Base-by-base conservation (phyloP, 1,140 invertebrate genomes). In the Leptinotarsa undecemlineata region DNA sequence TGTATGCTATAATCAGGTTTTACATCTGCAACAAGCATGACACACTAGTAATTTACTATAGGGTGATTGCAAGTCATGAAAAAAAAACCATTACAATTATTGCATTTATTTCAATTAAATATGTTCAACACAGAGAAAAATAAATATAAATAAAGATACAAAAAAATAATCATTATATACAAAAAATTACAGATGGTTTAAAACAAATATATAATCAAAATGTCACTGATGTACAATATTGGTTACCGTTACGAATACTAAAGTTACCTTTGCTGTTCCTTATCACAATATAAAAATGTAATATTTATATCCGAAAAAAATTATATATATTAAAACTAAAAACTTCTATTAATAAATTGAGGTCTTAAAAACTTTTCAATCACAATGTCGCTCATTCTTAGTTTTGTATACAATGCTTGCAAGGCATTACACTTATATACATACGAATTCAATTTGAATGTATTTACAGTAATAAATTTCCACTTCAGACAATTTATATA, bases 361-460 rank as follows among this genome's bases (percentile, higher is more conserved):
- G 51, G 51, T 57, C 33, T 67, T 67, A 67, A 67, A 67, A 67
- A 67, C 11, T 67, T 17, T 67, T 26, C 64, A 20, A 67, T 67
- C 64, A 67, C 64, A 67, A 33, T 33, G 11, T 67, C 26, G 64
- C 64, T 67, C 4, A 67, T 67, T 26, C 33, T 67, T 67, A 67
- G n/a, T 42, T 67, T 67, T 26, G 64, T 23, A 8, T 33, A 6
- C 33, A 67, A 67, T 26, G 64, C 51, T 57, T 57, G 51, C 51
- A 57, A 57, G n/a, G 51, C 51, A 57, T 57, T 57, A n/a, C 3
- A 2, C 14, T n/a, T 67, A 20, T 67, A 23, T 67, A 67, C 64
- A 67, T 14, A 42, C 8, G 19, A 21, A 23, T 33, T 67, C 17
- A 23, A 67, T 67, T n/a, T 57, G n/a, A 57, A 67, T 33, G 64